phyloP scores from a whole-genome alignment of 2,113 vertebrate genomes.

The Grus americana region DNA sequence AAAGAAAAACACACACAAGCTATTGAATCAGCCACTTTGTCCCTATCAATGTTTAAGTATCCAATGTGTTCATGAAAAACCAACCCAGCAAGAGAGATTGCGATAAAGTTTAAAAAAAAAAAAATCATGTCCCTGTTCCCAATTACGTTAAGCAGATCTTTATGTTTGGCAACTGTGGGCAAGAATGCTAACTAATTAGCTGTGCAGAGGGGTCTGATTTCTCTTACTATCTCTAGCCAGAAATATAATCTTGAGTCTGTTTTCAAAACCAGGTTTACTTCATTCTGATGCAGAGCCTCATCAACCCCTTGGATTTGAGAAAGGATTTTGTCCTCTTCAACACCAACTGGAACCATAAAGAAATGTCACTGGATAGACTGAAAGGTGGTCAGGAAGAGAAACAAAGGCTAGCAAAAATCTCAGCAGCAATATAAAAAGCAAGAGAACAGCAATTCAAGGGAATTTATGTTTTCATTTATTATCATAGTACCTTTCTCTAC shows the following conservation, averaged over 20 bases:
- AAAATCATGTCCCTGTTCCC: background rate
- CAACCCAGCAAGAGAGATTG: background rate
- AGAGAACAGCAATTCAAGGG: conserved; percentile 33
- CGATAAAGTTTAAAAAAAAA: background rate
- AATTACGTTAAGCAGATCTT: background rate
- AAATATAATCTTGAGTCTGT: background rate
- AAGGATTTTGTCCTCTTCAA: background rate
- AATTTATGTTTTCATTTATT: conserved; percentile 68
- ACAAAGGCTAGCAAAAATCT: background rate
- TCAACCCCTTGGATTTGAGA: background rate
- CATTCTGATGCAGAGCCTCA: background rate
- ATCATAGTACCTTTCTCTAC: conserved; percentile 21
- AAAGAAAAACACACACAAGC: background rate
- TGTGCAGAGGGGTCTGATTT: background rate
- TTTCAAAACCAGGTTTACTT: too few relatives aligned
- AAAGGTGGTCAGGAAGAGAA: background rate
- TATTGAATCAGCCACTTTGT: background rate
- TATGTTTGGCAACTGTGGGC: background rate
- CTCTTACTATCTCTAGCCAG: background rate
- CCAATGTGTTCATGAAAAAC: background rate
- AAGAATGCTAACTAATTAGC: background rate
- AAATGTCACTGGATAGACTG: background rate
- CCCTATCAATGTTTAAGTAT: background rate
- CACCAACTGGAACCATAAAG: background rate
- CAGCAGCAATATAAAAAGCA: conserved; percentile 24